A percentile compares a stretch with the other conserved stretches of the same genome.
These are phyloP conservation scores for Eupithecia centaureata DNA, from an alignment of 2,888 invertebrate genomes.

Conservation along the genomic window DNA sequence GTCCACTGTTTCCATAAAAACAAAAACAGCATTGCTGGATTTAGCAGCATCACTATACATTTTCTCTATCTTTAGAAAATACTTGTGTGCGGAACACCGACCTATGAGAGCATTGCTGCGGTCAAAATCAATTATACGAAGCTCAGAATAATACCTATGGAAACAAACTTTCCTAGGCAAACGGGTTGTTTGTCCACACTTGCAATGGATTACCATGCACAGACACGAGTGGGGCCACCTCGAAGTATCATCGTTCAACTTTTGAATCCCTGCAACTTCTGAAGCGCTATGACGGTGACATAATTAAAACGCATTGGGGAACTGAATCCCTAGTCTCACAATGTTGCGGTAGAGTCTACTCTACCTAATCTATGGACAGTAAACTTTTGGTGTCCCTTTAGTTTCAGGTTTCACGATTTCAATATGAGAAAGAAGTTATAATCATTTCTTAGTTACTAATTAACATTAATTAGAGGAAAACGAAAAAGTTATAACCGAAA, in stretches of 20 bases:
- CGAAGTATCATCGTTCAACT: slow-evolving; percentile 56
- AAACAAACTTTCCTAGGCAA: slow-evolving; percentile 41
- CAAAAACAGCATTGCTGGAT: not conserved
- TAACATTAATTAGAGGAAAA: no score
- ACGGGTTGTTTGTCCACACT: slow-evolving; percentile 36
- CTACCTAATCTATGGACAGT: not conserved
- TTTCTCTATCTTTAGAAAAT: not conserved
- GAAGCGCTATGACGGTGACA: slow-evolving; percentile 15
- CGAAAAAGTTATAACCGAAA: no score
- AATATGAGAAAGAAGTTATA: not conserved
- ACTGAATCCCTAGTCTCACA: not conserved
- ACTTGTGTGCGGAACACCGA: not conserved
- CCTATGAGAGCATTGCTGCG: not conserved
- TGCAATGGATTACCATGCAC: slow-evolving; percentile 67
- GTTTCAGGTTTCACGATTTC: not conserved
- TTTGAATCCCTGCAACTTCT: slow-evolving; percentile 41
- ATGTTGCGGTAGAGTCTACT: slow-evolving; percentile 2
- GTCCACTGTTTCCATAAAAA: not conserved
- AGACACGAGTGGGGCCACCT: slow-evolving; percentile 64
- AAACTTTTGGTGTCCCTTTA: not conserved
- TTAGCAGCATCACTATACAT: not conserved
- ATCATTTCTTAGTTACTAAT: no score
- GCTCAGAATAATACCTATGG: slow-evolving; percentile 29
- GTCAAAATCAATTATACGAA: not conserved
- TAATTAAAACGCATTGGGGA: slow-evolving; percentile 22